phyloP scores from a whole-genome alignment of 2,113 vertebrate species.

The Phalacrocorax aristotelis region DNA sequence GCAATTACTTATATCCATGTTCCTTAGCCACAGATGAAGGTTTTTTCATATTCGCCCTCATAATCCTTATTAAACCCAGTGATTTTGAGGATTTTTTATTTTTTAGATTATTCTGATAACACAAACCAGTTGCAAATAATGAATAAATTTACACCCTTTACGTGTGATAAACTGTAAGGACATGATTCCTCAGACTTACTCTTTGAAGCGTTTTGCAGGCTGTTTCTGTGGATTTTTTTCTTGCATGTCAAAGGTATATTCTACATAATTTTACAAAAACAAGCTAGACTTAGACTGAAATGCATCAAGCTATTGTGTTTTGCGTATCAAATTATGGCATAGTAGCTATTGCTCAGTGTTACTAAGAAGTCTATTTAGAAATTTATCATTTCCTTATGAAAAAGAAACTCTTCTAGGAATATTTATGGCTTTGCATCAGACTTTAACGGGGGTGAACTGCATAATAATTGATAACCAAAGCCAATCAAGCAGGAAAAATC shows the following conservation, averaged over 20 bases:
- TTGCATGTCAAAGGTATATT: background rate
- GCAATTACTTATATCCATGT: background rate
- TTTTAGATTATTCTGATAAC: constrained; percentile 37
- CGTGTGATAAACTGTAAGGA: constrained; percentile 41
- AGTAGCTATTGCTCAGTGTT: background rate
- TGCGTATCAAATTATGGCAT: background rate
- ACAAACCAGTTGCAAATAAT: constrained; percentile 33
- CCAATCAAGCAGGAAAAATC: background rate
- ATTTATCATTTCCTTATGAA: background rate
- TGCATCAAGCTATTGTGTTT: background rate
- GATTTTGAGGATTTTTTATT: constrained; percentile 38
- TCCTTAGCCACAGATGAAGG: background rate
- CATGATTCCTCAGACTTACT: constrained; percentile 46
- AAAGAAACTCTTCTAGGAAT: background rate
- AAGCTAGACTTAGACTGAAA: background rate
- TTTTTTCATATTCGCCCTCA: background rate
- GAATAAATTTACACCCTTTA: constrained; percentile 6
- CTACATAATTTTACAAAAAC: background rate
- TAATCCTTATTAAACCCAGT: constrained; percentile 12
- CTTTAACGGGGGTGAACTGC: background rate
- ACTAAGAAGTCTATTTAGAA: background rate
- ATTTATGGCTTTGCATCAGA: background rate
- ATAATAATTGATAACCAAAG: background rate
- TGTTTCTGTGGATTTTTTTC: constrained; percentile 42
- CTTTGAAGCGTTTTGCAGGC: background rate